Evolutionary conservation across 1,140 invertebrate species (phyloP).

Genomic region (Cyclargus thomasi): DNA sequence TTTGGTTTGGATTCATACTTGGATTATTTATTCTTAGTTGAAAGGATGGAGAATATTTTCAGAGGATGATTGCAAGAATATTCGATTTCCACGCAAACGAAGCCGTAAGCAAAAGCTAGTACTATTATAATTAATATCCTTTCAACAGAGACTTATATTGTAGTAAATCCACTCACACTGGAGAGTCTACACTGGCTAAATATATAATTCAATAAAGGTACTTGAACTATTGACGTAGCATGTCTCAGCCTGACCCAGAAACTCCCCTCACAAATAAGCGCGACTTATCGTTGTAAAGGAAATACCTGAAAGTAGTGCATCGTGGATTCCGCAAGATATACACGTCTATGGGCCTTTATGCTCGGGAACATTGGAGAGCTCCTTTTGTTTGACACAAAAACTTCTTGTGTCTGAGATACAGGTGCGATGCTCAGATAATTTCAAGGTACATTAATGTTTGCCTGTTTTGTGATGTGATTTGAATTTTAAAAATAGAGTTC

Average conservation of each 20-base stretch:
- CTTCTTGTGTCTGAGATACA: background rate
- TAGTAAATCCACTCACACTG: too few relatives aligned
- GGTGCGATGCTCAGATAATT: background rate
- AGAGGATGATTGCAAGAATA: too few relatives aligned
- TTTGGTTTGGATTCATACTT: too few relatives aligned
- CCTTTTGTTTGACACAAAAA: slow-evolving; percentile 3
- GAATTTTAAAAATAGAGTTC: background rate
- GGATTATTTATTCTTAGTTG: too few relatives aligned
- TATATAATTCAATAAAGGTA: slow-evolving; percentile 7
- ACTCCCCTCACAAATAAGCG: slow-evolving; percentile 23
- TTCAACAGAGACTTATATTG: too few relatives aligned
- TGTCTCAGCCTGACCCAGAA: slow-evolving; percentile 22
- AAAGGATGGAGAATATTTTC: too few relatives aligned
- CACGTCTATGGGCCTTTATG: background rate
- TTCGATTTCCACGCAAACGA: too few relatives aligned
- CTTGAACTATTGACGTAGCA: background rate
- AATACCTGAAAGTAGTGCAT: slow-evolving; percentile 20
- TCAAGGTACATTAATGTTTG: background rate
- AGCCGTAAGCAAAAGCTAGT: too few relatives aligned
- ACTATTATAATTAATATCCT: too few relatives aligned
- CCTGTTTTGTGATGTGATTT: background rate
- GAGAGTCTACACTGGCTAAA: background rate
- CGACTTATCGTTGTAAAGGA: slow-evolving; percentile 26
- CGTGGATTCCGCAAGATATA: slow-evolving; percentile 2
- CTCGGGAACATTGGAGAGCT: slow-evolving; percentile 1